Percentiles rank a stretch among this genome's conserved stretches.
Conservation (phyloP, 2,797 vertebrate species). For the Dryobates pubescens region DNA sequence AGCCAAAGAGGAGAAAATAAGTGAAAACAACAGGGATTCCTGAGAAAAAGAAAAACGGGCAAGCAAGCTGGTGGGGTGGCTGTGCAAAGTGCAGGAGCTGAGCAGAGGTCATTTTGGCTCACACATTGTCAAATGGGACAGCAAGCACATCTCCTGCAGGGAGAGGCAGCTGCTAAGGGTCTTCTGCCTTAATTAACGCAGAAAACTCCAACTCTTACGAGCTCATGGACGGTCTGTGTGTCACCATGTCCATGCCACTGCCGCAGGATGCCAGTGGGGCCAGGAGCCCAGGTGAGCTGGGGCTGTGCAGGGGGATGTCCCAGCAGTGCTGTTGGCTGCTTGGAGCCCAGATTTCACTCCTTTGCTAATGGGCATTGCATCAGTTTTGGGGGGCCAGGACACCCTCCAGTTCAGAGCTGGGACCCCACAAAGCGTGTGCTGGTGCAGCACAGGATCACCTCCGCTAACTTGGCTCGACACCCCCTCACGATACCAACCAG, state of each 20-base stretch:
- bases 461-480: accelerated
- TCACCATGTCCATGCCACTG: accelerated
- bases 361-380: background rate
- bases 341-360: accelerated
- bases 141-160: background rate
- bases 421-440: accelerated
- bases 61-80: background rate
- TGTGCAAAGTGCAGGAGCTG: background rate
- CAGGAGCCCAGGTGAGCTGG: background rate
- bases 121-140: background rate
- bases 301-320: background rate
- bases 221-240: accelerated
- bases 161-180: background rate
- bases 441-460: accelerated
- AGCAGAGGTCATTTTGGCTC: background rate
- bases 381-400: background rate
- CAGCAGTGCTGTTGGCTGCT: background rate
- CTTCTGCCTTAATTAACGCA: accelerated
- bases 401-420: background rate
- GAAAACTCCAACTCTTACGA: background rate
- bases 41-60: no score
- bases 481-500: accelerated
- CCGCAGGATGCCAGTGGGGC: background rate
- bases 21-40: background rate
- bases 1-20: background rate